Conservation (phyloP, 2,888 invertebrate genomes). For the Diadegma fenestrale region DNA sequence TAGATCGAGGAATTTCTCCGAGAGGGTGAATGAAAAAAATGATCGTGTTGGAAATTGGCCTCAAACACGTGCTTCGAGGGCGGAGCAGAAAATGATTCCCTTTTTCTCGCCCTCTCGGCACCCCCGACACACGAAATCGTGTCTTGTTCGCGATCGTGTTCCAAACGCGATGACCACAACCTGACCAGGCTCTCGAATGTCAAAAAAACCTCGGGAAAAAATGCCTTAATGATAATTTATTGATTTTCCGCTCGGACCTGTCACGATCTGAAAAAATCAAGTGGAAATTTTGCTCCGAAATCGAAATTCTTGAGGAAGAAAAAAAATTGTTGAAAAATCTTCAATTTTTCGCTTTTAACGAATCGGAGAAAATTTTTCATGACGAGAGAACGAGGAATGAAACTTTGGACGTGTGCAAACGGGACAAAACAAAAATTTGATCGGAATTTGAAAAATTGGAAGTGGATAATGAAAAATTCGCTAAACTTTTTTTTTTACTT, state of each 20-base stretch:
- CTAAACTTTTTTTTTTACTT: not conserved
- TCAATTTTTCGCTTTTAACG: not conserved
- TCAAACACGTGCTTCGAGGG: constrained; percentile 47
- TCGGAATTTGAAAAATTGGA: not conserved
- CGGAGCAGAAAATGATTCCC: constrained; percentile 28
- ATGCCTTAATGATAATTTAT: constrained; percentile 55
- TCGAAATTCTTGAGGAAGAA: not conserved
- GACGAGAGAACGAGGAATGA: not conserved
- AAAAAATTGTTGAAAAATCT: not conserved
- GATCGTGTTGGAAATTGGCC: constrained; percentile 7
- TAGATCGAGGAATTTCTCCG: constrained; percentile 62
- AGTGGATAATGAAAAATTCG: not conserved
- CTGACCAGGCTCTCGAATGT: constrained; percentile 28
- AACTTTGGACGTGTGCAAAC: not conserved
- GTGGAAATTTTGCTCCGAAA: not conserved
- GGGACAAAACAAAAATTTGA: not conserved
- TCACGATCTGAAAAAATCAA: constrained; percentile 1
- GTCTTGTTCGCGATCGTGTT: constrained; percentile 57
- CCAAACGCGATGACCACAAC: constrained; percentile 14
- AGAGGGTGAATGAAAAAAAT: constrained; percentile 11
- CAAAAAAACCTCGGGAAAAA: not conserved
- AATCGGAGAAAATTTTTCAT: not conserved
- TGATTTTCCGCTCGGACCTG: constrained; percentile 12
- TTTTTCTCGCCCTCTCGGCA: constrained; percentile 62
- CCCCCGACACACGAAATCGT: constrained; percentile 1